Evolutionary conservation across 2,797 vertebrate genomes (phyloP).

Genomic region (Ciconia nigra): DNA sequence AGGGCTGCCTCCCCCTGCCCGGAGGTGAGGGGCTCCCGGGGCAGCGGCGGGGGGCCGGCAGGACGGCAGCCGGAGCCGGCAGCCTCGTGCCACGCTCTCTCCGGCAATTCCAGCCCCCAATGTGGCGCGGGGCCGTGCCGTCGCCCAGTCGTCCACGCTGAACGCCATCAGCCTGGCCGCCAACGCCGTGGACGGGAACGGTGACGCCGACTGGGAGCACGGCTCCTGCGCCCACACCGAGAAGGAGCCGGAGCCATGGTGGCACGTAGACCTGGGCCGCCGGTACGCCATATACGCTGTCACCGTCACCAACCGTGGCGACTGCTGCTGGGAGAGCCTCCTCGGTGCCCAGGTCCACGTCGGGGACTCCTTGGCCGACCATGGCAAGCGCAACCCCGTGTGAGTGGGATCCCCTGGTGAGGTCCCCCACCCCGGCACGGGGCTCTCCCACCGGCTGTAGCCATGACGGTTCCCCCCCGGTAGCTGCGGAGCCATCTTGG

Average conservation of each 20-base stretch:
- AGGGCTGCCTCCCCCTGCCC: not conserved
- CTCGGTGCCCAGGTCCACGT: not conserved
- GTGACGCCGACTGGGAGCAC: fast-evolving
- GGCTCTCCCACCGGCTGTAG: fast-evolving
- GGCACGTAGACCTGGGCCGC: not conserved
- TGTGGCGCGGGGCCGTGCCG: not conserved
- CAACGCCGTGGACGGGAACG: not conserved
- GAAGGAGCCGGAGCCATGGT: not conserved
- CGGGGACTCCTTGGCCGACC: not conserved
- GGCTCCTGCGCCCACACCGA: not conserved
- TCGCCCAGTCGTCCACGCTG: not conserved
- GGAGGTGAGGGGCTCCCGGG: not conserved
- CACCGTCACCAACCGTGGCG: not conserved
- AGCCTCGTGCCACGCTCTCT: fast-evolving
- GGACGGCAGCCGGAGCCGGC: fast-evolving
- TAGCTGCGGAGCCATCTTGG: not conserved
- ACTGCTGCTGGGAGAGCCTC: not conserved
- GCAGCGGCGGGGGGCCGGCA: fast-evolving
- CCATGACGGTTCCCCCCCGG: not conserved
- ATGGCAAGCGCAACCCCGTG: not conserved
- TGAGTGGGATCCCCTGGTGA: not conserved
- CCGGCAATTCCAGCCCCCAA: not conserved
- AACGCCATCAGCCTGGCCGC: fast-evolving
- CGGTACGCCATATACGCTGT: not conserved
- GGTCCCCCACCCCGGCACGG: too few relatives aligned